Conservation (phyloP, 2,797 vertebrate genomes). For the Channallabes apus region DNA sequence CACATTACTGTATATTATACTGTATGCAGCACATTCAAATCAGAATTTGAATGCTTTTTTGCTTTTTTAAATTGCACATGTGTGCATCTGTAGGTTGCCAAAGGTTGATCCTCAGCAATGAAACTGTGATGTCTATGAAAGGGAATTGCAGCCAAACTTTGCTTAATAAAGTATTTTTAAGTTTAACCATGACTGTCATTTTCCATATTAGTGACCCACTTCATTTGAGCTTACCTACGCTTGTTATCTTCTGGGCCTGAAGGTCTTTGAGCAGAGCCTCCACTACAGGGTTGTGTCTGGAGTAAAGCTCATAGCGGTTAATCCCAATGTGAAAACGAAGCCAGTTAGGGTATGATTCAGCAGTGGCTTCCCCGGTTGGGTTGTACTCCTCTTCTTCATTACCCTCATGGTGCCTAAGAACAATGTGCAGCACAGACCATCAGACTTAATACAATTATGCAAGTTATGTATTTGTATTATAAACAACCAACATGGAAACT, state of each 20-base stretch:
- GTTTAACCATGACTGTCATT: not conserved
- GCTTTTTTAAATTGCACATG: too few species aligned
- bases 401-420: slow-evolving; percentile 83
- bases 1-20: too few species aligned
- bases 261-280: slow-evolving; percentile 87
- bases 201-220: not conserved
- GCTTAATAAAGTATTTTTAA: too few species aligned
- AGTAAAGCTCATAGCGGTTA: slow-evolving; percentile 92
- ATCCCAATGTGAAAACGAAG: slow-evolving; percentile 95
- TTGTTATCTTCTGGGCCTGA: slow-evolving; percentile 85
- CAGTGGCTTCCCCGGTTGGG: slow-evolving; percentile 79
- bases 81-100: too few species aligned
- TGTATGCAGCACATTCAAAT: too few species aligned
- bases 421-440: slow-evolving; percentile 38
- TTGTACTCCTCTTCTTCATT: slow-evolving; percentile 81
- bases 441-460: not conserved
- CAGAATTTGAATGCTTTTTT: too few species aligned
- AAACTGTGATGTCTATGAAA: too few species aligned
- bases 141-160: too few species aligned
- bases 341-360: slow-evolving; percentile 94
- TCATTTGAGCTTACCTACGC: slow-evolving; percentile 82
- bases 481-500: not conserved
- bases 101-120: too few species aligned
- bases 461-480: not conserved
- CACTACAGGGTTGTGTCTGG: slow-evolving; percentile 82